These are phyloP conservation scores for Diarsia rubi DNA, from an alignment of 2,888 invertebrate genomes.

Conservation along the genomic window DNA sequence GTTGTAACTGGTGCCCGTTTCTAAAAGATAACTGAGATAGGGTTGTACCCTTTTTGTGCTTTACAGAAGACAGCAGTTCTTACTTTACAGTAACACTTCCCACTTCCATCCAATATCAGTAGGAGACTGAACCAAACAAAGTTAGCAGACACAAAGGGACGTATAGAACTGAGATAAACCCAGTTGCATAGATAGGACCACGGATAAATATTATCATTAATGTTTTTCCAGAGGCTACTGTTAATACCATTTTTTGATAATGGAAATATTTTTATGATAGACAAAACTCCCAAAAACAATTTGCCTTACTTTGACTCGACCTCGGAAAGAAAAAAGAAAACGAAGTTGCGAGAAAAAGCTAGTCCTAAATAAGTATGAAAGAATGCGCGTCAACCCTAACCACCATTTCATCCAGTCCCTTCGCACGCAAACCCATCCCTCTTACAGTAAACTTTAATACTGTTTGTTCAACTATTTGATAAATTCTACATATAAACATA, in stretches of 20 bases:
- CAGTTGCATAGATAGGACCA: too few species aligned
- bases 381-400: slow-evolving; percentile 29
- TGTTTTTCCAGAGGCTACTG: not conserved
- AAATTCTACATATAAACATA: slow-evolving; percentile 68
- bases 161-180: too few species aligned
- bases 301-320: too few species aligned
- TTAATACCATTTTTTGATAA: not conserved
- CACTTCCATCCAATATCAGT: too few species aligned
- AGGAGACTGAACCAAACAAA: too few species aligned
- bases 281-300: too few species aligned
- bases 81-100: too few species aligned
- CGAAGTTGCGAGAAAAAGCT: too few species aligned
- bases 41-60: slow-evolving; percentile 29
- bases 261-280: not conserved
- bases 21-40: slow-evolving; percentile 55
- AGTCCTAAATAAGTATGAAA: not conserved
- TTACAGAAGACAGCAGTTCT: not conserved
- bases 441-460: slow-evolving; percentile 71
- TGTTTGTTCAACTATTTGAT: slow-evolving; percentile 74
- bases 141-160: too few species aligned
- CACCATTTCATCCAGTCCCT: slow-evolving; percentile 48
- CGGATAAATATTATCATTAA: too few species aligned
- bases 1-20: slow-evolving; percentile 42
- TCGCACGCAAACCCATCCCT: slow-evolving; percentile 63
- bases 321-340: too few species aligned